Percentiles rank a stretch among this genome's conserved stretches.
Conservation (phyloP, 2,888 invertebrate genomes). For the Petrophora chlorosata region DNA sequence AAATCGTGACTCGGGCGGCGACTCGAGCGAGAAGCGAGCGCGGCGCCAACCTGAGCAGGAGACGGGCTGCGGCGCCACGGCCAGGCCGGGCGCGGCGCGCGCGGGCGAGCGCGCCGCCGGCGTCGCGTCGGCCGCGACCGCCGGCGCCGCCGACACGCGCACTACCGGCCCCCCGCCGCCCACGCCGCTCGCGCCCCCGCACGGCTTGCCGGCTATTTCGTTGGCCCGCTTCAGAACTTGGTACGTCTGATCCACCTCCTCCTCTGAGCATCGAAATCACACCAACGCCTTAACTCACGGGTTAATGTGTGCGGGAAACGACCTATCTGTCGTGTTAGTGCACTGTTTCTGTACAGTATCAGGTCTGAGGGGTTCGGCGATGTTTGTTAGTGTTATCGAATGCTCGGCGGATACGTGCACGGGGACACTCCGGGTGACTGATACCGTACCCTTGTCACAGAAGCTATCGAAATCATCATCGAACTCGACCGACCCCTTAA, state of each 20-base stretch:
- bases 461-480: slow-evolving; percentile 81
- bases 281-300: slow-evolving; percentile 40
- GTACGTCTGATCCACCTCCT: slow-evolving; percentile 96
- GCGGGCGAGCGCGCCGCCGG: slow-evolving; percentile 69
- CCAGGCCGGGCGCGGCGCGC: slow-evolving; percentile 78
- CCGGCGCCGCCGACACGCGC: slow-evolving; percentile 64
- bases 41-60: slow-evolving; percentile 87
- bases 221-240: slow-evolving; percentile 97
- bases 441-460: slow-evolving; percentile 79
- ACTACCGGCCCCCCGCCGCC: slow-evolving; percentile 68
- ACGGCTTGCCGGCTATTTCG: slow-evolving; percentile 88
- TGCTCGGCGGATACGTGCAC: slow-evolving; percentile 61
- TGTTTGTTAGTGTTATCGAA: slow-evolving; percentile 57
- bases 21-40: slow-evolving; percentile 70
- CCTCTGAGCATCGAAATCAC: slow-evolving; percentile 81
- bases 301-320: slow-evolving; percentile 36
- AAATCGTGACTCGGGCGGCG: slow-evolving; percentile 77
- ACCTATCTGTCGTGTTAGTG: slow-evolving; percentile 50
- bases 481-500: slow-evolving; percentile 78
- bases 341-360: slow-evolving; percentile 54
- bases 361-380: slow-evolving; percentile 44
- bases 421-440: slow-evolving; percentile 67
- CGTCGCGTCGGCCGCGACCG: slow-evolving; percentile 41
- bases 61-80: slow-evolving; percentile 86
- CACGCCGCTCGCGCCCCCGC: slow-evolving; percentile 70